Conservation (phyloP, 2,113 vertebrate genomes). For the Actenoides lindsayi region DNA sequence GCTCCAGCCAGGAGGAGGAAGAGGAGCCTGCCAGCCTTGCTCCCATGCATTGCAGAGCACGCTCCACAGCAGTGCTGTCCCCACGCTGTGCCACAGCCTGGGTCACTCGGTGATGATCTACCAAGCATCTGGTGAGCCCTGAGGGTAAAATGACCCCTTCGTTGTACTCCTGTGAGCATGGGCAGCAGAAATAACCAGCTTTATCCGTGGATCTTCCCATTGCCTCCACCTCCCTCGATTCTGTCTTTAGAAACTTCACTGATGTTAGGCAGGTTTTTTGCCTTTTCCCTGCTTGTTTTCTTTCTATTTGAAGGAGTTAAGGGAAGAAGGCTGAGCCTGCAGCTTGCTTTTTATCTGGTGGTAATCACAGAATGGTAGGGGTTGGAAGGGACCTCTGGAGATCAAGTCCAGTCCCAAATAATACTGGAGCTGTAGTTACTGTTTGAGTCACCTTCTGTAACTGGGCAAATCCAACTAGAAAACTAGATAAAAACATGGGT, state of each 20-base stretch:
- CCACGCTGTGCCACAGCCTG: accelerated
- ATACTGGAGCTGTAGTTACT: not conserved
- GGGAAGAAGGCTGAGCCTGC: not conserved
- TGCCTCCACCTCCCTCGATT: not conserved
- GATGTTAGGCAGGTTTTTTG: not conserved
- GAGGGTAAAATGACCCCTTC: not conserved
- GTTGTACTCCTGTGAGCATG: not conserved
- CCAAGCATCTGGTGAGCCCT: not conserved
- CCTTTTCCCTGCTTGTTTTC: not conserved
- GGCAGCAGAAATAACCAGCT: not conserved
- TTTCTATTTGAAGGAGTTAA: not conserved
- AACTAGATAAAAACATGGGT: not conserved
- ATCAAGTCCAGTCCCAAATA: not conserved
- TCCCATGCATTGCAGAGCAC: not conserved
- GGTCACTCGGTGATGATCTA: not conserved
- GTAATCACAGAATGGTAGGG: not conserved
- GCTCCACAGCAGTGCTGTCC: not conserved
- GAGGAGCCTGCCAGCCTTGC: not conserved
- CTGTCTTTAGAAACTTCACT: not conserved
- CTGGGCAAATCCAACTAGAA: not conserved
- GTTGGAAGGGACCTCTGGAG: not conserved
- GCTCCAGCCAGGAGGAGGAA: not conserved
- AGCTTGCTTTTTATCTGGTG: not conserved
- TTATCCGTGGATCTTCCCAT: not conserved
- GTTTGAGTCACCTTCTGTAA: not conserved